Conservation (phyloP, 2,113 vertebrate genomes). For the Festucalex cinctus region DNA sequence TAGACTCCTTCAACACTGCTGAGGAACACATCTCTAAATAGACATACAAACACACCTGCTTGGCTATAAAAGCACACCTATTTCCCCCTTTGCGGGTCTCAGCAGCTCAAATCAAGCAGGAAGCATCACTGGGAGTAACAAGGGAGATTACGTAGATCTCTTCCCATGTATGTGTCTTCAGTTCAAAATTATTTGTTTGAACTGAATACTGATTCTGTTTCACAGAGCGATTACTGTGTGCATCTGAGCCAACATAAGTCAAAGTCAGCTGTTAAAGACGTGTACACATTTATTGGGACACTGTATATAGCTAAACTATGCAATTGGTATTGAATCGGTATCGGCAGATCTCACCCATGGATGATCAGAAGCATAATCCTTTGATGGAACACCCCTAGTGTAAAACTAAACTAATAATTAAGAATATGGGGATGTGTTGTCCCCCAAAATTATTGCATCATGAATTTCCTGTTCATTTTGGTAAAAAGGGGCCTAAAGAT, state of each 20-base stretch:
- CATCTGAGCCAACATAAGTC: not conserved
- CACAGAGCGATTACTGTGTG: not conserved
- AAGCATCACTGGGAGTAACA: not conserved
- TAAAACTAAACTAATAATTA: not conserved
- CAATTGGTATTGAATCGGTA: too few species aligned
- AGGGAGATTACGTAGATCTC: not conserved
- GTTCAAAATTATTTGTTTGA: slow-evolving; percentile 10
- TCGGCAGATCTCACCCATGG: too few species aligned
- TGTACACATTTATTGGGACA: too few species aligned
- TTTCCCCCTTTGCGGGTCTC: not conserved
- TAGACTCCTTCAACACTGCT: slow-evolving; percentile 53
- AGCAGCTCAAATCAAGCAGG: slow-evolving; percentile 1
- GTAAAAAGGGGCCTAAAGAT: not conserved
- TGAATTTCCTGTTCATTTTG: not conserved
- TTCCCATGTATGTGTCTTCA: not conserved
- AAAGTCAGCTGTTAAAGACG: too few species aligned
- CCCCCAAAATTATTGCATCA: not conserved
- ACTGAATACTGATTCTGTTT: slow-evolving; percentile 20
- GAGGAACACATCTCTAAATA: slow-evolving; percentile 13
- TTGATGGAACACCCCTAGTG: not conserved
- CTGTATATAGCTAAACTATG: too few species aligned
- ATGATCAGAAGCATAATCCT: too few species aligned
- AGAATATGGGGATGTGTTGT: not conserved
- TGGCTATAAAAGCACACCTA: slow-evolving; percentile 11
- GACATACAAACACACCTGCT: slow-evolving; percentile 33